Percentiles rank a stretch among this genome's conserved stretches.
These are phyloP conservation scores for Balanococcus diminutus DNA, from an alignment of 2,888 invertebrate species.

Conservation along the genomic window DNA sequence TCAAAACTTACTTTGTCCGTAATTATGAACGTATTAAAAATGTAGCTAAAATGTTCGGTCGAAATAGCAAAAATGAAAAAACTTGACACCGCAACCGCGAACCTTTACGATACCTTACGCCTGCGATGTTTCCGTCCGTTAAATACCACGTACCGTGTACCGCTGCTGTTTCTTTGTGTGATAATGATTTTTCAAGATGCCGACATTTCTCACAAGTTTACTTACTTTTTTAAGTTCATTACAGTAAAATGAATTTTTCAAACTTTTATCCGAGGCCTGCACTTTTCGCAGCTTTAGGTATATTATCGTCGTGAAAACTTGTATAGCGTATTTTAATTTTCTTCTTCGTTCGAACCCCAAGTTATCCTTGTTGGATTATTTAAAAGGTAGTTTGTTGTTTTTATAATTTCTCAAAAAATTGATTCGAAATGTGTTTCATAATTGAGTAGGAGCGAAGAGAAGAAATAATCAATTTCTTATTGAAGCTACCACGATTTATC, in stretches of 20 bases:
- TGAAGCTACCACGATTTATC: too few relatives aligned
- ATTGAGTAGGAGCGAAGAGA: too few relatives aligned
- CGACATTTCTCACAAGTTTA: conserved; percentile 6
- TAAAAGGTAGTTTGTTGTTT: too few relatives aligned
- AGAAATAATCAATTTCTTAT: too few relatives aligned
- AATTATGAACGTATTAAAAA: conserved; percentile 35
- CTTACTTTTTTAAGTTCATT: conserved; percentile 30
- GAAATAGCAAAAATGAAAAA: conserved; percentile 39
- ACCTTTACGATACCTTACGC: conserved; percentile 37
- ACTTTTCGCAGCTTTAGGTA: too few relatives aligned
- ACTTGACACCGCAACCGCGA: conserved; percentile 40
- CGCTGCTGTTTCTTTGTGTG: conserved; percentile 25
- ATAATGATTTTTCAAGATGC: conserved; percentile 40
- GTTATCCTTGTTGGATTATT: too few relatives aligned
- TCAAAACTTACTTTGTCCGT: conserved; percentile 26
- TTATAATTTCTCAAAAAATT: too few relatives aligned
- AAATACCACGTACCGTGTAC: not conserved
- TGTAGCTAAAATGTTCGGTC: conserved; percentile 25
- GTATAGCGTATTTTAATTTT: too few relatives aligned
- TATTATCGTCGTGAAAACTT: too few relatives aligned
- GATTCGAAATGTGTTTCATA: too few relatives aligned
- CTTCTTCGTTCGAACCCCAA: too few relatives aligned
- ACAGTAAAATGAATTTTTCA: conserved; percentile 39
- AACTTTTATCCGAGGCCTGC: not conserved
- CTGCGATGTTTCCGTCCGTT: not conserved